phyloP scores from a whole-genome alignment of 2,113 vertebrate species.

The Chaetops frenatus region DNA sequence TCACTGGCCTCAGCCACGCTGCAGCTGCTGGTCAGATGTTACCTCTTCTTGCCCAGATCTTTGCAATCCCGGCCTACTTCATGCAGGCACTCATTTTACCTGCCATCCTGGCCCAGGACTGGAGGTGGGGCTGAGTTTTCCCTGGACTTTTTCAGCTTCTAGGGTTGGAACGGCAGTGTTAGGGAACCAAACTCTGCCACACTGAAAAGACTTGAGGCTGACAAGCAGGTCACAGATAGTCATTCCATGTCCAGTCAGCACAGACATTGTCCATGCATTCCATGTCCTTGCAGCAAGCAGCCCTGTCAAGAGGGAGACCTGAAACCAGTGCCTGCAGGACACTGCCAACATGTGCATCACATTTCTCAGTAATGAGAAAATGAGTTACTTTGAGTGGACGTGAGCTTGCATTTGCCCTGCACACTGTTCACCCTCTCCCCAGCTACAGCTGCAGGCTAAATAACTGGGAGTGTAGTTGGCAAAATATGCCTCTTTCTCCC shows the following conservation, averaged over 20 bases:
- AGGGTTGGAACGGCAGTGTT: fast-evolving
- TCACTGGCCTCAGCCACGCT: fast-evolving
- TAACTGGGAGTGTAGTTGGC: not conserved
- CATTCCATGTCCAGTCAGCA: not conserved
- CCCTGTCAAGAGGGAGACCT: fast-evolving
- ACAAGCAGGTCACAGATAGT: fast-evolving
- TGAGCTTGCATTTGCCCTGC: not conserved
- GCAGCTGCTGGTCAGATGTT: not conserved
- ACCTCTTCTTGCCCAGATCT: not conserved
- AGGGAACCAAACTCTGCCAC: not conserved
- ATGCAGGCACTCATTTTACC: not conserved
- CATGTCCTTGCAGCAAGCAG: not conserved
- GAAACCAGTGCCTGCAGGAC: not conserved
- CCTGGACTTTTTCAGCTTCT: not conserved
- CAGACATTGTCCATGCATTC: not conserved
- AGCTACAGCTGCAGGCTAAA: not conserved
- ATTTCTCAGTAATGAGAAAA: not conserved
- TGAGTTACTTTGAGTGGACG: not conserved
- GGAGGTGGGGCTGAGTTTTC: not conserved
- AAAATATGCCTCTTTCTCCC: not conserved
- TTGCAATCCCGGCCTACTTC: not conserved
- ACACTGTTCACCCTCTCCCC: not conserved
- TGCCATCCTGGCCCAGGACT: not conserved
- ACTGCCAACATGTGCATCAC: not conserved
- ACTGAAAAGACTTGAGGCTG: not conserved